Conservation (phyloP, 2,888 invertebrate genomes). For the Nesidiocoris tenuis region DNA sequence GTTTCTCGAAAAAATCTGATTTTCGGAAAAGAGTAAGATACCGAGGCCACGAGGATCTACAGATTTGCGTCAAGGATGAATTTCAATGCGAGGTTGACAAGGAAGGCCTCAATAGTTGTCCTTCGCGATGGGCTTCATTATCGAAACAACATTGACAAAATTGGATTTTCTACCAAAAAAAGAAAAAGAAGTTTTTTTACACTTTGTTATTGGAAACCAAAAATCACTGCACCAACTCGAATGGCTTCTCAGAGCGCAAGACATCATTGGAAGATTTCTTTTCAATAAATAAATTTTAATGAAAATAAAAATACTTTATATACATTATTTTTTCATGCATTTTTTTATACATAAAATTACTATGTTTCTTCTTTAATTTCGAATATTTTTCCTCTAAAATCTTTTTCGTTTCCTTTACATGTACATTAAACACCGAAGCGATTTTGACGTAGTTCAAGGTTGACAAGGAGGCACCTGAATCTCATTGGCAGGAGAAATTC, state of each 20-base stretch:
- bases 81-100: background rate
- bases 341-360: conserved; percentile 23
- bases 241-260: background rate
- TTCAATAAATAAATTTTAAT: conserved; percentile 40
- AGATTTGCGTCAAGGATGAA: no score
- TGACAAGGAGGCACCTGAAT: no score
- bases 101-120: no score
- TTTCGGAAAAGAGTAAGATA: no score
- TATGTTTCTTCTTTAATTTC: conserved; percentile 21
- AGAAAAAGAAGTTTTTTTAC: no score
- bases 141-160: no score
- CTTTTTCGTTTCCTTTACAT: background rate
- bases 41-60: no score
- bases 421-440: background rate
- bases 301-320: conserved; percentile 42
- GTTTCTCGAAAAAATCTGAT: no score
- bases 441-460: background rate
- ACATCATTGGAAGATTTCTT: conserved; percentile 30
- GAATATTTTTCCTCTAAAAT: background rate
- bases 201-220: no score
- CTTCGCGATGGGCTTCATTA: no score
- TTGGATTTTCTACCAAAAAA: no score
- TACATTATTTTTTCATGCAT: conserved; percentile 29
- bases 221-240: background rate
- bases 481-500: no score